phyloP scores from a whole-genome alignment of 2,888 invertebrate genomes.

The Boloria euphrosyne region DNA sequence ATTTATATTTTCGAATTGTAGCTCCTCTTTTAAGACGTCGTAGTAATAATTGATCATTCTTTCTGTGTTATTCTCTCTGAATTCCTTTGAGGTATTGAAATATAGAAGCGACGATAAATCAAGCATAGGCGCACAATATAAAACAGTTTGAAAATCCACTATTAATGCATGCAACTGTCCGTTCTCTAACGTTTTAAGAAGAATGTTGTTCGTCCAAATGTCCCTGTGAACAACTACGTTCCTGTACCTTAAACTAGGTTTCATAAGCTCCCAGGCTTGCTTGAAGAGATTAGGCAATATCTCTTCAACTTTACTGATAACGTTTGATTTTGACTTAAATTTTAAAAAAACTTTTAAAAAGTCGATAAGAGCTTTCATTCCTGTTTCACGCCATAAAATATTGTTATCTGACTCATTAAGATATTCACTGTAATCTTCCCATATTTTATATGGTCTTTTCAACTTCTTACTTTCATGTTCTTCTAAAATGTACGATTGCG shows the following conservation, averaged over 20 bases:
- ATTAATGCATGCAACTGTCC: conserved; percentile 75
- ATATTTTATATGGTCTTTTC: conserved; percentile 61
- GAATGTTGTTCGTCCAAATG: conserved; percentile 84
- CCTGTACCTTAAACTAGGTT: conserved; percentile 65
- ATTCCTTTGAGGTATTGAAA: conserved; percentile 74
- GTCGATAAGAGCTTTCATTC: conserved; percentile 64
- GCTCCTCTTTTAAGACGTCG: conserved; percentile 63
- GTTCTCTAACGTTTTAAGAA: conserved; percentile 65
- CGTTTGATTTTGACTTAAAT: conserved; percentile 52
- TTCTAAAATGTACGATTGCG: conserved; percentile 74
- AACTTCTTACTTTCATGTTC: conserved; percentile 60
- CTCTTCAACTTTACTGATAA: conserved; percentile 49
- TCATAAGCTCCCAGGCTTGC: conserved; percentile 56
- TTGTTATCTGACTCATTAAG: conserved; percentile 56
- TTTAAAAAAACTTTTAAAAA: conserved; percentile 63
- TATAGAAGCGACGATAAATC: conserved; percentile 83
- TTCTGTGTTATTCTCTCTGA: conserved; percentile 67
- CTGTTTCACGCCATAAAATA: conserved; percentile 60
- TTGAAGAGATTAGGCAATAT: conserved; percentile 54
- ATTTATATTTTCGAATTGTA: conserved; percentile 57
- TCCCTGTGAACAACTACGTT: conserved; percentile 83
- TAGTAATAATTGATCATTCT: conserved; percentile 82
- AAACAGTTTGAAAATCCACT: conserved; percentile 86
- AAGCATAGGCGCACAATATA: conserved; percentile 85
- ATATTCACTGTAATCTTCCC: conserved; percentile 62